A percentile compares a stretch with the other conserved stretches of the same genome.
These are phyloP conservation scores for Heterotilapia buettikoferi DNA, from an alignment of 2,113 vertebrate species.

Conservation along the genomic window DNA sequence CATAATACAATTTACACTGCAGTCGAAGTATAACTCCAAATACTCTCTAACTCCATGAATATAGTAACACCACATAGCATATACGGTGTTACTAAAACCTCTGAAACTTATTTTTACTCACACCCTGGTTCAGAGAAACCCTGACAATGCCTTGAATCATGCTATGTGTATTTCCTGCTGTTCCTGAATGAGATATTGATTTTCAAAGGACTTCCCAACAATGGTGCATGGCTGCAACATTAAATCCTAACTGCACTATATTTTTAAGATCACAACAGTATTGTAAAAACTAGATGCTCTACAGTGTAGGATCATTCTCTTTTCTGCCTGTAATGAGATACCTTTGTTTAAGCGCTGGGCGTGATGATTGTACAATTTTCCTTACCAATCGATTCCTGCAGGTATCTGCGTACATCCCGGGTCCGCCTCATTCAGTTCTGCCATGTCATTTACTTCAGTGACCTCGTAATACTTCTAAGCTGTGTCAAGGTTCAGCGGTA, in stretches of 20 bases:
- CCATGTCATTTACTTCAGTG: conserved; percentile 47
- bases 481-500: conserved; percentile 61
- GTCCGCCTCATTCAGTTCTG: neutral
- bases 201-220: conserved; percentile 27
- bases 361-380: conserved; percentile 1
- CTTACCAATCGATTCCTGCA: neutral
- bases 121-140: neutral
- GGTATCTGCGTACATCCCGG: conserved; percentile 9
- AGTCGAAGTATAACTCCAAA: conserved; percentile 36
- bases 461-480: conserved; percentile 63
- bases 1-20: conserved; percentile 38
- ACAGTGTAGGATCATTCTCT: neutral
- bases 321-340: neutral
- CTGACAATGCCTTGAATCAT: conserved; percentile 14
- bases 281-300: neutral
- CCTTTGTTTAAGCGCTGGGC: neutral
- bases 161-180: conserved; percentile 11
- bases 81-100: neutral
- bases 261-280: conserved; percentile 3
- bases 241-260: neutral
- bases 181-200: conserved; percentile 47
- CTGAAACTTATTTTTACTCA: neutral
- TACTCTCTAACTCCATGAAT: neutral
- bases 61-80: neutral
- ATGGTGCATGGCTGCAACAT: neutral